Conservation (phyloP, 2,113 vertebrate species). For the Rousettus leschenaultii region DNA sequence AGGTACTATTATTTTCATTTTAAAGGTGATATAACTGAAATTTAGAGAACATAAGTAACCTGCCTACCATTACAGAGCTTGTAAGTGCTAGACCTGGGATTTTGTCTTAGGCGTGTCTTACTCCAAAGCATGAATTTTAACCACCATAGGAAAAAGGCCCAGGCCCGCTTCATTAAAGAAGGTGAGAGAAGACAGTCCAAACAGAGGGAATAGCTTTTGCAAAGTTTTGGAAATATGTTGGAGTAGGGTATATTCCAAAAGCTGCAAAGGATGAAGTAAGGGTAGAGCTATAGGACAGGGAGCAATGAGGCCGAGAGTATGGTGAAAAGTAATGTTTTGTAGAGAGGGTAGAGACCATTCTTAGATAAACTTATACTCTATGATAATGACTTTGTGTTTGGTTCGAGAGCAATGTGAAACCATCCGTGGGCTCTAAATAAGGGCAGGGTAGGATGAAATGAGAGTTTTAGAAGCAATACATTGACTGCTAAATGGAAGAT, state of each 20-base stretch:
- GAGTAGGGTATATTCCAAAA: not conserved
- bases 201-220: not conserved
- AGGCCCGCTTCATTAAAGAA: not conserved
- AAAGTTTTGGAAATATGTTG: not conserved
- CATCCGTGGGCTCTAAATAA: not conserved
- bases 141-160: not conserved
- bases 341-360: not conserved
- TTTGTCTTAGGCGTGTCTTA: not conserved
- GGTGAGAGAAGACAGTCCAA: not conserved
- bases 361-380: not conserved
- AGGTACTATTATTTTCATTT: not conserved
- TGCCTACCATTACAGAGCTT: not conserved
- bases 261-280: not conserved
- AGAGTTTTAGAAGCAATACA: not conserved
- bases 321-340: not conserved
- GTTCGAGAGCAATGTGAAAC: not conserved
- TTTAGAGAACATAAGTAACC: not conserved
- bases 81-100: not conserved
- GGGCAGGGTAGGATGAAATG: not conserved
- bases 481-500: not conserved
- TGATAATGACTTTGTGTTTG: not conserved
- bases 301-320: not conserved
- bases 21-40: not conserved
- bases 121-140: not conserved
- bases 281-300: accelerated